Conservation (phyloP, 2,888 invertebrate species). For the Philereme vetulata region DNA sequence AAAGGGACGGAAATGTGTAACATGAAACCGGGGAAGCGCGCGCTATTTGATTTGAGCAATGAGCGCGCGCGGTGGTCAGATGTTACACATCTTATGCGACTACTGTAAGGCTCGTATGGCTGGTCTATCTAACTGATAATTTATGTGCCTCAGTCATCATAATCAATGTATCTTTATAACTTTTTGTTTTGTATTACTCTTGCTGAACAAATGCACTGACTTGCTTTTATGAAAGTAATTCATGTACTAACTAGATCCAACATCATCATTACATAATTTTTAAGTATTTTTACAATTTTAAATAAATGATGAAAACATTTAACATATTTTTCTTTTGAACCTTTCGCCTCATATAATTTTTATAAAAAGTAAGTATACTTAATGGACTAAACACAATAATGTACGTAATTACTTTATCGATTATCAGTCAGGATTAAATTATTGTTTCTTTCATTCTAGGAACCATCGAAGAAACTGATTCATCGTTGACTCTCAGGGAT, state of each 20-base stretch:
- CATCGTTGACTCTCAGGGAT: constrained; percentile 58
- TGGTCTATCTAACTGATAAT: too few relatives aligned
- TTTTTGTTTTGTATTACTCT: neutral
- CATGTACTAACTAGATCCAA: too few relatives aligned
- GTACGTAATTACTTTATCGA: neutral
- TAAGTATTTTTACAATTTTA: neutral
- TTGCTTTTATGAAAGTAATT: neutral
- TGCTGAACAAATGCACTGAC: neutral
- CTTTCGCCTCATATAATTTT: neutral
- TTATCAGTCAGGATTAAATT: constrained; percentile 1
- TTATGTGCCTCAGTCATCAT: too few relatives aligned
- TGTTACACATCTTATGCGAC: too few relatives aligned
- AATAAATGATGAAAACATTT: neutral
- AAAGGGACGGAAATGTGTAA: too few relatives aligned
- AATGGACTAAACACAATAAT: neutral
- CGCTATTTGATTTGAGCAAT: too few relatives aligned
- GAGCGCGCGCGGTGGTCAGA: too few relatives aligned
- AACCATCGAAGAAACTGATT: constrained; percentile 56
- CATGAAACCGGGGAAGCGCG: too few relatives aligned
- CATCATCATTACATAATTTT: too few relatives aligned
- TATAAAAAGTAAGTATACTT: constrained; percentile 11
- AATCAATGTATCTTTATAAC: too few relatives aligned
- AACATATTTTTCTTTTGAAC: neutral
- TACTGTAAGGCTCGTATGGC: too few relatives aligned
- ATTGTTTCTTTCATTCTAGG: constrained; percentile 64